Base-by-base conservation (phyloP, 2,888 invertebrate genomes). In the Stenurella melanura region DNA sequence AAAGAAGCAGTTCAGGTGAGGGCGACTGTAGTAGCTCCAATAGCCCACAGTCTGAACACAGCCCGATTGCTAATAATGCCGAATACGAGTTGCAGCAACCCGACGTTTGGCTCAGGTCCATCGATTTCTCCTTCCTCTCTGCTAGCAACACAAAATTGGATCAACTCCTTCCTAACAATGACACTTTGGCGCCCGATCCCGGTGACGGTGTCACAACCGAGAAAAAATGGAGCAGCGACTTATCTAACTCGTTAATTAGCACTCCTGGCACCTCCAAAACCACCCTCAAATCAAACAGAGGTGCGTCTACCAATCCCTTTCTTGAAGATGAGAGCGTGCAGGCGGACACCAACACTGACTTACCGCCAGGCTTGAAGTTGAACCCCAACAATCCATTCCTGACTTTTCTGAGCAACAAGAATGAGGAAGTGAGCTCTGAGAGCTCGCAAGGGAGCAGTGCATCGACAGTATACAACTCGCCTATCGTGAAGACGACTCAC, bases 371-470 rank as follows among this genome's bases (percentile, higher is more conserved):
- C 26, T 58, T 34, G 1, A 80, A 50, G 18, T 42, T 78, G 19
- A 73, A 74, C 26, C 71, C 68, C 11, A 77, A 72, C 17, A 80
- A 80, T 54, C 80, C 80, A 1, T 80, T 80, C 18, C 30, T 80
- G 38, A 26, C 61, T 0, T 76, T 63, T 50, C 12, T 71, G 17
- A 10, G 30, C 0, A 60, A 73, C 1, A 60, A 72, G n/a, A 60
- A 60, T 1, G 12, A 63, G 19, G 50, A 3, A 0, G 67, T 67
- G 11, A n/a, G 61, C 15, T 50, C 50, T 0, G 50, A n/a, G n/a
- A 21, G 19, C 4, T 76, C 73, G 0, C 56, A 60, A 15, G 56
- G 34, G 7, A 75, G 71, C 30, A 70, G 21, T 10, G 42, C n/a
- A 4, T 79, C 79, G 1, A 79, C 75, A 2, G n/a, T 50, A 15